Evolutionary conservation across 2,888 invertebrate species (phyloP).

Genomic region (Eudasyphora cyanicolor): DNA sequence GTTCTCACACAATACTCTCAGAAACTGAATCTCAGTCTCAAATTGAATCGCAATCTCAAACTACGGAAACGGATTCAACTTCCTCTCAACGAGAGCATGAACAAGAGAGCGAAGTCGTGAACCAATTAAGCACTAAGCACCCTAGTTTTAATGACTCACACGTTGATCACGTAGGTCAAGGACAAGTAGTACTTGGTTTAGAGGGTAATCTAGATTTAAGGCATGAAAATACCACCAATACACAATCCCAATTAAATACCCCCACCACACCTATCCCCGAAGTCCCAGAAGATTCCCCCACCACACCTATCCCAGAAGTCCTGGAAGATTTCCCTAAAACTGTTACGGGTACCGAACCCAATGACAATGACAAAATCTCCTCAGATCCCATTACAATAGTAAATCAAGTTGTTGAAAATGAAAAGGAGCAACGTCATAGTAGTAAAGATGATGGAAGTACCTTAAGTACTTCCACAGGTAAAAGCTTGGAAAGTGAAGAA

Average conservation of each 20-base stretch:
- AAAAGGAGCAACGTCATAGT: constrained; percentile 21
- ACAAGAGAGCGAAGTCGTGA: constrained; percentile 61
- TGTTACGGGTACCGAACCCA: too few relatives aligned
- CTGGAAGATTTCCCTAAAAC: constrained; percentile 1
- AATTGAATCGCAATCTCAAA: constrained; percentile 13
- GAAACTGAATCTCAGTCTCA: constrained; percentile 24
- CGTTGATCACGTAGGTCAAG: constrained; percentile 67
- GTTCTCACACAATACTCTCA: constrained; percentile 70
- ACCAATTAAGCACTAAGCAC: constrained; percentile 52
- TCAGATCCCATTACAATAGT: neutral
- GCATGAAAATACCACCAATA: constrained; percentile 67
- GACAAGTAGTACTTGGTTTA: constrained; percentile 69
- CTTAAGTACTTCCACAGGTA: constrained; percentile 72
- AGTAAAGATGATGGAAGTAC: constrained; percentile 65
- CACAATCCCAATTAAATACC: constrained; percentile 30
- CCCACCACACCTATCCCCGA: constrained; percentile 28
- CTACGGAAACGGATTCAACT: constrained; percentile 39
- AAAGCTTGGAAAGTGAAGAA: constrained; percentile 67
- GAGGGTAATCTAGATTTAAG: constrained; percentile 73
- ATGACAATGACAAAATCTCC: constrained; percentile 28
- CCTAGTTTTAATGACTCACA: constrained; percentile 57
- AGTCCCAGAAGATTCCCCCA: constrained; percentile 32
- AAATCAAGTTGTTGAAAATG: constrained; percentile 25
- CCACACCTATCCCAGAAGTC: constrained; percentile 46
- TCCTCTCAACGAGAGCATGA: constrained; percentile 59